Base-by-base conservation (phyloP, 2,113 vertebrate genomes). In the Chionis minor region DNA sequence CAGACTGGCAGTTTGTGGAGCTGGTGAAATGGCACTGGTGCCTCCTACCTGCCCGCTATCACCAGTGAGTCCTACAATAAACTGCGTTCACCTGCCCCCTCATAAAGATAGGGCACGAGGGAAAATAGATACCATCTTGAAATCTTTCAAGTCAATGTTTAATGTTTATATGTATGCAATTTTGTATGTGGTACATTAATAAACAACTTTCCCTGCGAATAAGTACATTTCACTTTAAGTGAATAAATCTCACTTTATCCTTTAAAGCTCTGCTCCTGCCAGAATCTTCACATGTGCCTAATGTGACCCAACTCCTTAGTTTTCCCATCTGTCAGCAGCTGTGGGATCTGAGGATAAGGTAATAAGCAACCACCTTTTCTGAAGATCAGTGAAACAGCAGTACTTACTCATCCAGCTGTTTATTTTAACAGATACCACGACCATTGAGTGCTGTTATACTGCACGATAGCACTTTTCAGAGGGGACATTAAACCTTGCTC, bases 201-300 rank as follows among this genome's bases (percentile, higher is more conserved):
- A 75, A 75, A 63, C n/a, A 90, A 54, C 55, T 67, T 54, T 47
- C 49, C 42, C 16, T 63, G 67, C 42, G 30, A 79, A 40, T 42
- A 81, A 90, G 27, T 78, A 71, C 38, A 35, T 90, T 65, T 79
- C n/a, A 33, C 28, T 71, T 85, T 81, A 78, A 88, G 72, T 51
- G 1, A 55, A 51, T 66, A 86, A 26, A 86, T 83, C 52, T 75
- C 32, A 62, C 10, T 89, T 69, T 73, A 59, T 54, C 49, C 3
- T 0, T 73, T 65, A 78, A 69, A 69, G n/a, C 67, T 74, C 33
- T 45, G 10, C 8, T 86, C 65, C 59, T 70, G 85, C n/a, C 38
- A 75, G 66, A 62, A 70, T 55, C 56, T 71, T 63, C 17, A 22
- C n/a, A n/a, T 47, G 65, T 79, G 35, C 55, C 40, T 67, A 72